These are phyloP conservation scores for Alexandromys fortis DNA, from an alignment of 2,113 vertebrate species.

Conservation along the genomic window DNA sequence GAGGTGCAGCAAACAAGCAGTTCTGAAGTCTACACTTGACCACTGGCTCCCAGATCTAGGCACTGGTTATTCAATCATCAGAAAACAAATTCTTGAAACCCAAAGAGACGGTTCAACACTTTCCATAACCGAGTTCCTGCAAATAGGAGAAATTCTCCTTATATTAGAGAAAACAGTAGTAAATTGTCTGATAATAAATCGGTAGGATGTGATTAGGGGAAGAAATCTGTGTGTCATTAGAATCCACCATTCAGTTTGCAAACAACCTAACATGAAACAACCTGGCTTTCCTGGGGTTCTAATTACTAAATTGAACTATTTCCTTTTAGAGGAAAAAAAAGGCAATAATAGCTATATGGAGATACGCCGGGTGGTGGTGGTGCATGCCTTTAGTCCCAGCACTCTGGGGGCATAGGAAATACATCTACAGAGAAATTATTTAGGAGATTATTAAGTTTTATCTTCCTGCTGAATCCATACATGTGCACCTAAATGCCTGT, in stretches of 20 bases:
- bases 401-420: neutral
- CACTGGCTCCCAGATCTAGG: neutral
- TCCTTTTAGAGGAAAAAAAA: slow-evolving; percentile 23
- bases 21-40: neutral
- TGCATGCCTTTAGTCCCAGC: neutral
- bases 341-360: neutral
- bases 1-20: neutral
- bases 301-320: slow-evolving; percentile 42
- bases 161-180: neutral
- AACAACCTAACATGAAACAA: neutral
- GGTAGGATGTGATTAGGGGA: slow-evolving; percentile 39
- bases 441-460: slow-evolving; percentile 35
- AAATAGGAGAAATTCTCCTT: slow-evolving; percentile 11
- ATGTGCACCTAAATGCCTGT: neutral
- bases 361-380: neutral
- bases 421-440: slow-evolving; percentile 30
- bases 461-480: neutral
- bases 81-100: neutral
- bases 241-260: slow-evolving; percentile 40
- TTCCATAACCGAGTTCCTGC: neutral
- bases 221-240: slow-evolving; percentile 53
- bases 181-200: slow-evolving; percentile 15
- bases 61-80: neutral
- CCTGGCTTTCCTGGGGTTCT: neutral
- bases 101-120: neutral